Base-by-base conservation (phyloP, 2,888 invertebrate species). In the Salticus scenicus region DNA sequence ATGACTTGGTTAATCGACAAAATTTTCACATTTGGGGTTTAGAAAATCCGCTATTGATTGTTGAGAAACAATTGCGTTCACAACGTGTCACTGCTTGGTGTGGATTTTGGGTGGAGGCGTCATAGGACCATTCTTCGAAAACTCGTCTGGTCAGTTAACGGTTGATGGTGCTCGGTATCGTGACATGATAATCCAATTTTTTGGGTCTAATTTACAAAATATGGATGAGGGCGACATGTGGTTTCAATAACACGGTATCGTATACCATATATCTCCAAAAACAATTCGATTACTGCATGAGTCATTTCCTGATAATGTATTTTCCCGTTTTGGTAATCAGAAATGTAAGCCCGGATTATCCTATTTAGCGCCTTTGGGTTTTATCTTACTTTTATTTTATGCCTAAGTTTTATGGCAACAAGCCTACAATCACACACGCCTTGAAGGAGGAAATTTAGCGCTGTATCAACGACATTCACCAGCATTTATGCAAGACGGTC, bases 261-360 rank as follows among this genome's bases (percentile, higher is more conserved):
- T 41, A 71, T 41, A 27, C 71, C 37, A 71, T 71, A 71, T 41
- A 71, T 47, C 71, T 41, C 47, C 5, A 71, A n/a, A 71, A 71
- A 71, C 71, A 71, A 71, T 42, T 24, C 31, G 41, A 42, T 71
- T 71, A 47, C 47, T 71, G 71, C 41, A 37, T 37, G 41, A 71
- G 47, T 71, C 10, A 71, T 51, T 73, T 73, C 73, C 73, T 73
- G 73, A 51, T 73, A 51, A 37, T 73, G 47, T 73, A 73, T 63
- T 73, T 73, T 64, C 73, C 8, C 51, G 17, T 73, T 73, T 73
- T 66, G 66, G 66, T 66, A 7, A 66, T 66, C 66, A 14, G 66
- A 14, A 66, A 24, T 24, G 66, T 20, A 7, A n/a, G 17, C 57
- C 57, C 57, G 17, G 57, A 10, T 57, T 17, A 57, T 57, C 8